These are phyloP conservation scores for Agrotis segetum DNA, from an alignment of 2,888 invertebrate species.

Conservation along the genomic window DNA sequence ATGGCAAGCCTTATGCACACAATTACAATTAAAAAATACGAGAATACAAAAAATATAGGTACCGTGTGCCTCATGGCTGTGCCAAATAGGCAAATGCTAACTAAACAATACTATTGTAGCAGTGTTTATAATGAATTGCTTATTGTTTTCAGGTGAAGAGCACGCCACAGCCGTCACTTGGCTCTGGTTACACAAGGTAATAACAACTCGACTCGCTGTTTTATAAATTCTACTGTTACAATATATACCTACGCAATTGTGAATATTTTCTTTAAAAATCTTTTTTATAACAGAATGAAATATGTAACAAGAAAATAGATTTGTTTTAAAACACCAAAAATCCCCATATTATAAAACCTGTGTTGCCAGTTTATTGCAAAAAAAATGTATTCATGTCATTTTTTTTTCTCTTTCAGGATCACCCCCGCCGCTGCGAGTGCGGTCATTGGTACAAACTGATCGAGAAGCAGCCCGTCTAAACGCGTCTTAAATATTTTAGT, in stretches of 20 bases:
- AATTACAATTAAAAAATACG: no score
- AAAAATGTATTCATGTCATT: background rate
- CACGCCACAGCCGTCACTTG: constrained; percentile 97
- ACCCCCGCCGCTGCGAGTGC: constrained; percentile 98
- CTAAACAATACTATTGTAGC: background rate
- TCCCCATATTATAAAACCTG: background rate
- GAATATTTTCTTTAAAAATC: no score
- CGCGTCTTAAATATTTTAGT: constrained; percentile 72
- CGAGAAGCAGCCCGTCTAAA: constrained; percentile 94
- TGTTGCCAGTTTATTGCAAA: constrained; percentile 12
- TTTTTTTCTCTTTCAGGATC: constrained; percentile 91
- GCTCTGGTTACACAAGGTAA: constrained; percentile 97
- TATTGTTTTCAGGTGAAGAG: constrained; percentile 93
- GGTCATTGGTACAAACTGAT: constrained; percentile 99
- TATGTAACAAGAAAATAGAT: background rate
- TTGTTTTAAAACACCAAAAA: background rate
- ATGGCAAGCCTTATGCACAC: no score
- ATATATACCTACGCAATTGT: background rate
- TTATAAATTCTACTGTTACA: background rate
- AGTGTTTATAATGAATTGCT: constrained; percentile 35
- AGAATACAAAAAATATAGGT: no score
- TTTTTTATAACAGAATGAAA: no score
- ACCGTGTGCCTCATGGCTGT: no score
- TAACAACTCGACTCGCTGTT: constrained; percentile 15
- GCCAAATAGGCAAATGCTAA: no score